Evolutionary conservation across 2,113 vertebrate species (phyloP), one percentile per base, ranked within the genome.

Genomic region (Numenius arquata): DNA sequence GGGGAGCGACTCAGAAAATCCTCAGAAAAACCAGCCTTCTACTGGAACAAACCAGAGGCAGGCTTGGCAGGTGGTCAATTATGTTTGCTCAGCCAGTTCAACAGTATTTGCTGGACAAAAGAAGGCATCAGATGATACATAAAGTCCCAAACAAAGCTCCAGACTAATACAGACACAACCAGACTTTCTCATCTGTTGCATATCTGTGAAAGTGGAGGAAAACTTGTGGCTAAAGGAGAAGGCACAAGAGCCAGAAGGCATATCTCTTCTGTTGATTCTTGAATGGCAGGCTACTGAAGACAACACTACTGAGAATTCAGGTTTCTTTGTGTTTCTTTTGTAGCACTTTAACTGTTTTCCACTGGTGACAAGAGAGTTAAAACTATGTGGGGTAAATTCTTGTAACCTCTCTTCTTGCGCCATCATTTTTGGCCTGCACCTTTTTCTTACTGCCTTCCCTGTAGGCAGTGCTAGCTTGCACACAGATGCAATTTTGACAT

Each of bases 41-140:
- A 3, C 82, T 58, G 84, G 77, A 90, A 82, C 36, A 58, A 87
- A 85, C 19, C 34, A 61, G 76, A 55, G 80, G 67, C 72, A 77
- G 88, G 25, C 86, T 73, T 92, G 70, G 88, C 95, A 81, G 88
- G 73, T 55, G 84, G 83, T 63, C 73, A 29, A 89, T 92, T 91
- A 26, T 92, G 61, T 94, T 79, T 96, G 86, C 94, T 93, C 62
- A 91, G 74, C 66, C 90, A 73, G 36, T 76, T 82, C 74, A 76
- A 25, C 70, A 81, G 89, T 38, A 68, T 68, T 92, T 96, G 36
- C 74, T 86, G 76, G 84, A 89, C 96, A 95, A 89, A 95, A 84
- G 77, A 68, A 87, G 68, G 92, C 59, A 85, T 90, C 83, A 93
- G 92, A 73, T 85, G 90, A 85, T 85, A 45, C 34, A 94, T 41